Conservation (phyloP, 2,113 vertebrate genomes). For the Cavia aperea region DNA sequence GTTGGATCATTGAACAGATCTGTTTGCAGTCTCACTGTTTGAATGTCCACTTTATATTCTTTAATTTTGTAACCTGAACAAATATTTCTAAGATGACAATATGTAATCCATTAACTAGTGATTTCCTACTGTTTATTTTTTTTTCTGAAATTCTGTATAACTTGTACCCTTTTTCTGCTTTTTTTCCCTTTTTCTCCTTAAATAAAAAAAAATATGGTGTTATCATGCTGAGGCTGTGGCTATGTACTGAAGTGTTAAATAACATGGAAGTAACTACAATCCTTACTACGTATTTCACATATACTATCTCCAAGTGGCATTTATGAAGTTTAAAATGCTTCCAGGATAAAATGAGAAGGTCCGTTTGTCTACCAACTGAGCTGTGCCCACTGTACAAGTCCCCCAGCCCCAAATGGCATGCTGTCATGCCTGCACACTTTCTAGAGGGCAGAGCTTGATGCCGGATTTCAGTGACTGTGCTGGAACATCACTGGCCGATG, state of each 20-base stretch:
- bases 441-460: rapidly evolving
- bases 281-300: slow-evolving; percentile 15
- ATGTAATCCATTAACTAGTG: too few species aligned
- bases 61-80: too few species aligned
- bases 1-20: too few species aligned
- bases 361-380: background rate
- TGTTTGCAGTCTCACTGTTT: too few species aligned
- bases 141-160: too few species aligned
- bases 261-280: background rate
- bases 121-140: too few species aligned
- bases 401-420: rapidly evolving
- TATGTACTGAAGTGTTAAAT: slow-evolving; percentile 37
- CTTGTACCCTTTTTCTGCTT: too few species aligned
- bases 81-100: too few species aligned
- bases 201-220: background rate
- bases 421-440: rapidly evolving
- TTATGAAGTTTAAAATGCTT: background rate
- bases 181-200: too few species aligned
- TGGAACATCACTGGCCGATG: background rate
- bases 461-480: rapidly evolving
- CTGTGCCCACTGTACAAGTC: rapidly evolving
- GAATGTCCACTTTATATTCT: too few species aligned
- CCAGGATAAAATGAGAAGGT: background rate
- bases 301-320: background rate
- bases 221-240: background rate